These are phyloP conservation scores for Tapera naevia DNA, from an alignment of 2,797 vertebrate genomes.

Conservation along the genomic window DNA sequence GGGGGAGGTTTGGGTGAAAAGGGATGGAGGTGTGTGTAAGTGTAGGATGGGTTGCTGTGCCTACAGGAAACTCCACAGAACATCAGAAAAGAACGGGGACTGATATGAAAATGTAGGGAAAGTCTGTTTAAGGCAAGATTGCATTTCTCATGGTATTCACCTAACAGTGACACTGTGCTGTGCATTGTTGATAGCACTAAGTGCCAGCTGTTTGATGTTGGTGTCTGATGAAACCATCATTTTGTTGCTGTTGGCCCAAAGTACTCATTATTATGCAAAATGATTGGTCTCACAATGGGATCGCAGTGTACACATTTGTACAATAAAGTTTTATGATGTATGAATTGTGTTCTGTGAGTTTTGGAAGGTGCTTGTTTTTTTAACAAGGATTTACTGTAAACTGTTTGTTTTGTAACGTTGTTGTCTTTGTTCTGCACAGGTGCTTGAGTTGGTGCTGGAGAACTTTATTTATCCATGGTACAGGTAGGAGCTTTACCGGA, in stretches of 20 bases:
- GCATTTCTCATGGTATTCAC: neutral
- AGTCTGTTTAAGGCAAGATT: neutral
- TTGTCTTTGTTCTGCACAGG: constrained; percentile 75
- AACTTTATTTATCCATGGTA: constrained; percentile 98
- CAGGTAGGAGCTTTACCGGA: constrained; percentile 80
- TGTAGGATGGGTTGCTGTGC: neutral
- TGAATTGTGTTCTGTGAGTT: neutral
- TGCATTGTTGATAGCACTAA: fast-evolving
- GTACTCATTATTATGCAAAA: neutral
- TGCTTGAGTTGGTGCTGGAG: constrained; percentile 94
- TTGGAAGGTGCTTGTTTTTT: neutral
- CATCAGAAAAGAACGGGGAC: neutral
- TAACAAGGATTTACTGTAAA: neutral
- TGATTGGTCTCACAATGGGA: neutral
- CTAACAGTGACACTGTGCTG: neutral
- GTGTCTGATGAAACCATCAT: neutral
- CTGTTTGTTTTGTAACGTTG: neutral
- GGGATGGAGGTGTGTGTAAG: neutral
- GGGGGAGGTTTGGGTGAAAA: neutral
- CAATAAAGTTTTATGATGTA: neutral
- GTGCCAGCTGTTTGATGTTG: neutral
- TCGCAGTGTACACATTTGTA: fast-evolving
- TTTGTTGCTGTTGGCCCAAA: neutral
- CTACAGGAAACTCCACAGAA: neutral
- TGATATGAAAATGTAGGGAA: neutral